These are phyloP conservation scores for Myotis planiceps DNA, from an alignment of 2,797 vertebrate genomes.

Conservation along the genomic window DNA sequence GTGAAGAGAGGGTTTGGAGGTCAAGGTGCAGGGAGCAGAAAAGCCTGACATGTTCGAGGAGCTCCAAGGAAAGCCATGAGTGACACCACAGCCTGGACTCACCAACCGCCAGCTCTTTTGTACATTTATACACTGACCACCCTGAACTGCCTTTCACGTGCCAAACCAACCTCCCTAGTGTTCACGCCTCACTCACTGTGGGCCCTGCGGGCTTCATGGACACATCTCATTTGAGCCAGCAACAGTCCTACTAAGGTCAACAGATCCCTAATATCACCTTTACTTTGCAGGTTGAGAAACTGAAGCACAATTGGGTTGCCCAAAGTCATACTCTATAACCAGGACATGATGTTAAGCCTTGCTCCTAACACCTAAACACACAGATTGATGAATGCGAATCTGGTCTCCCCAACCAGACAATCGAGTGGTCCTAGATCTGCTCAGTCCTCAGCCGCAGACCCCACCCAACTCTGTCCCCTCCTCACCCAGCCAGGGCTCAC, in stretches of 20 bases:
- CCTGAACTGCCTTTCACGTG: not conserved
- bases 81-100: not conserved
- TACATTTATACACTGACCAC: not conserved
- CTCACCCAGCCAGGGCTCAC: constrained; percentile 85
- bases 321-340: not conserved
- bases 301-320: not conserved
- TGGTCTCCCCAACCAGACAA: not conserved
- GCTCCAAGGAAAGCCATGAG: not conserved
- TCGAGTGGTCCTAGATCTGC: not conserved
- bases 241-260: not conserved
- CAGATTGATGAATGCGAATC: not conserved
- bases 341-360: not conserved
- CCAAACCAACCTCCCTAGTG: not conserved
- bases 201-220: not conserved
- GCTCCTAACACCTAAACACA: not conserved
- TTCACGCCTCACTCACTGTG: not conserved
- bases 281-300: not conserved
- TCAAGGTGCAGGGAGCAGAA: not conserved
- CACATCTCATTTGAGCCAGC: not conserved
- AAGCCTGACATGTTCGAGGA: not conserved
- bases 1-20: not conserved
- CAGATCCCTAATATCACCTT: not conserved
- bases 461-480: not conserved
- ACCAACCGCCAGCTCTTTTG: not conserved
- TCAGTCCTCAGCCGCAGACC: not conserved